Percentiles rank a stretch among this genome's conserved stretches.
These are phyloP conservation scores for Hydropsyche betteni DNA, from an alignment of 2,888 invertebrate species.

Conservation along the genomic window DNA sequence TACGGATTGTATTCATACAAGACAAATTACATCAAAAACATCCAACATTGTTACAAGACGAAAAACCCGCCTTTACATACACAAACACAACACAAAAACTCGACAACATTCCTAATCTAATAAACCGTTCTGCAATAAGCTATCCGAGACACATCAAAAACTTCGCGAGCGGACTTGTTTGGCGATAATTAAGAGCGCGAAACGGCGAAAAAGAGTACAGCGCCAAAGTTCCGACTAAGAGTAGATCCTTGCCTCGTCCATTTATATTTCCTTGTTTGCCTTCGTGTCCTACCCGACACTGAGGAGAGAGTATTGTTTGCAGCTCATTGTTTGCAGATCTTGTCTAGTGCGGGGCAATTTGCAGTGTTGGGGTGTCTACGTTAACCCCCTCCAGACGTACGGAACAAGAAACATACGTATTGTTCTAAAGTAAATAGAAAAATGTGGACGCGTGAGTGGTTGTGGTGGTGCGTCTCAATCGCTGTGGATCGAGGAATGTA, in stretches of 20 bases:
- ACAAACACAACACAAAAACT: too few relatives aligned
- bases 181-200: conserved; percentile 45
- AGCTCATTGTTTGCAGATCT: conserved; percentile 18
- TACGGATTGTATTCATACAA: too few relatives aligned
- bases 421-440: too few relatives aligned
- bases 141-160: not conserved
- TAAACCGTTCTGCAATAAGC: too few relatives aligned
- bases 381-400: not conserved
- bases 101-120: too few relatives aligned
- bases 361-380: conserved; percentile 10
- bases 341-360: conserved; percentile 17
- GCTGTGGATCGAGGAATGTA: too few relatives aligned
- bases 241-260: not conserved
- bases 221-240: not conserved
- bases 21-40: too few relatives aligned
- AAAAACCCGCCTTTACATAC: too few relatives aligned
- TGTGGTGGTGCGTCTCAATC: too few relatives aligned
- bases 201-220: conserved; percentile 1
- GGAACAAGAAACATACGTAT: too few relatives aligned
- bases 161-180: conserved; percentile 31
- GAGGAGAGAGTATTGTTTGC: conserved; percentile 9
- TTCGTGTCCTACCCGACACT: not conserved
- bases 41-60: too few relatives aligned
- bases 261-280: conserved; percentile 2
- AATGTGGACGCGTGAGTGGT: too few relatives aligned